Evolutionary conservation across 1,140 invertebrate genomes (phyloP), one percentile per base, ranked within the genome.

Genomic region (Heliconius eleuchia): DNA sequence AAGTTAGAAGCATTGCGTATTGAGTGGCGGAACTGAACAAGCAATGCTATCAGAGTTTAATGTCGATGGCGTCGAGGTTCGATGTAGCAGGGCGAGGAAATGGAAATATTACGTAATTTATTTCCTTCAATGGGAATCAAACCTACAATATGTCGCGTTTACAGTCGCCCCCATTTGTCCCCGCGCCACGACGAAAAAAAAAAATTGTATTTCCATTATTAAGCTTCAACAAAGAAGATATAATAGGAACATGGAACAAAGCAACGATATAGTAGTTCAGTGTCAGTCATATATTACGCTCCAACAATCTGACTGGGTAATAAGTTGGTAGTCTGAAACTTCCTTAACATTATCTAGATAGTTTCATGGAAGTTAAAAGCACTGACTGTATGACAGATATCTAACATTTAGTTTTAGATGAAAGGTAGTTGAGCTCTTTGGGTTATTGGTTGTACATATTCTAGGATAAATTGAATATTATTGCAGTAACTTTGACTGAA

Each of bases 231-330:
- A 60, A 60, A 60, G 55, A 60, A 23, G 55, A 42, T 76, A 66
- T 23, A 60, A 66, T 27, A 76, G 74, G 57, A 46, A 27, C 42
- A 19, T 66, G 39, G 34, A 70, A 70, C 55, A 76, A 71, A 70
- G 37, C 60, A 7, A 27, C 23, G 18, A 4, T 66, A 70, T 71
- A 70, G 11, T 66, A 66, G 74, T 71, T 27, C 60, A 50, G 39
- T 76, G 74, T 76, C 57, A 76, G 74, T 46, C 60, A 70, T 50
- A 76, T 75, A 42, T 66, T 34, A 50, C 74, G 37, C 60, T 76
- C 74, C 60, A 70, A 50, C 74, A 42, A 60, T 23, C 37, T 18
- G 55, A 37, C 60, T 76, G 39, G 23, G 39, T 71, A 71, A 76
- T 76, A 76, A 76, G 74, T 76, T 76, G 57, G 37, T 2, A 46